A percentile compares a stretch with the other conserved stretches of the same genome.
phyloP scores from a whole-genome alignment of 2,113 vertebrate genomes.

The Siniperca chuatsi region DNA sequence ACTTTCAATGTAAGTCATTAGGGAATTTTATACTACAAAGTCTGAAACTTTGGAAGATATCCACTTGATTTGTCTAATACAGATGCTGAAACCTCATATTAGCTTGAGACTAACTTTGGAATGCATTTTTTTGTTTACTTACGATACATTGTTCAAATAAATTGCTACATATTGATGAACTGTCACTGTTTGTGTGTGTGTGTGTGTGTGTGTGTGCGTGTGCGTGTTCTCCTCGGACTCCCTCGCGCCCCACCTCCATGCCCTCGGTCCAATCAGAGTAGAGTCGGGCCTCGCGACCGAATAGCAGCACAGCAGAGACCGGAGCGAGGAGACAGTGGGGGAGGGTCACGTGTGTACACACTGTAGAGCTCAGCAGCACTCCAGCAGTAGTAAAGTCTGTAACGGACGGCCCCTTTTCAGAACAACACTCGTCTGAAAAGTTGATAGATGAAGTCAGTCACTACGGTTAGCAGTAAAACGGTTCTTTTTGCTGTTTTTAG shows the following conservation, averaged over 20 bases:
- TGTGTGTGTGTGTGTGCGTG: conserved; percentile 3
- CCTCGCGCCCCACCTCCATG: conserved; percentile 51
- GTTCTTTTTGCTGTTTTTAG: neutral
- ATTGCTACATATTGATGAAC: neutral
- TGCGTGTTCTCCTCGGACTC: neutral
- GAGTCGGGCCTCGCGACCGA: conserved; percentile 57
- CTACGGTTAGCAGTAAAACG: conserved; percentile 18
- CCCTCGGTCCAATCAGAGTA: conserved; percentile 73
- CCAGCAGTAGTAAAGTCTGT: conserved; percentile 79
- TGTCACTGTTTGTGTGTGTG: neutral
- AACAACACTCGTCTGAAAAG: conserved; percentile 71
- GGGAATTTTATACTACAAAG: too few relatives aligned
- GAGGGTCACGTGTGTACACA: conserved; percentile 89
- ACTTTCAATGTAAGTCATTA: neutral
- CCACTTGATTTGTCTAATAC: too few relatives aligned
- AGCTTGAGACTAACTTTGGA: too few relatives aligned
- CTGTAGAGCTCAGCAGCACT: conserved; percentile 71
- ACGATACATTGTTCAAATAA: neutral
- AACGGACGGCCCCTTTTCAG: conserved; percentile 75
- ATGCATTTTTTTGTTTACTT: neutral
- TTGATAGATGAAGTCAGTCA: conserved; percentile 50
- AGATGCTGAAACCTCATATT: too few relatives aligned
- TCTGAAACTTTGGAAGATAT: too few relatives aligned
- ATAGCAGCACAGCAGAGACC: conserved; percentile 18
- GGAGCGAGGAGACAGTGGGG: conserved; percentile 69